phyloP scores from a whole-genome alignment of 2,797 vertebrate genomes.

The Syngnathus acus region DNA sequence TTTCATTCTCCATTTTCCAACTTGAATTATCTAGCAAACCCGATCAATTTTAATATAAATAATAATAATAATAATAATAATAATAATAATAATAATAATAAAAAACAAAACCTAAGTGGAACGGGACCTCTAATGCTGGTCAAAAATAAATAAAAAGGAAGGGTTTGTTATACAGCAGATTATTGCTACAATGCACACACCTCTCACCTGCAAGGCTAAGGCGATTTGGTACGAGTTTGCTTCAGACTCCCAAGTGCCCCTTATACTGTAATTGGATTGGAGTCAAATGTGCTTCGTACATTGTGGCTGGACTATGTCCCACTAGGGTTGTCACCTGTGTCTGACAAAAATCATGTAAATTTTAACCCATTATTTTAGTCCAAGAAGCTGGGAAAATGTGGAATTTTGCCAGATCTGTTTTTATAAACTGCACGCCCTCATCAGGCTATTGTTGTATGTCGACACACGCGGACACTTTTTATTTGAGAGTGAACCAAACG shows the following conservation, averaged over 20 bases:
- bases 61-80: no score
- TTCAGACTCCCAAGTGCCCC: slow-evolving; percentile 24
- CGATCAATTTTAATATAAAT: no score
- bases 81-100: no score
- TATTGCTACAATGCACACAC: slow-evolving; percentile 21
- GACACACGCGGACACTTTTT: no score
- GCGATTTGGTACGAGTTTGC: slow-evolving; percentile 13
- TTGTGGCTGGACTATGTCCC: slow-evolving; percentile 23
- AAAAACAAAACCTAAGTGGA: no score
- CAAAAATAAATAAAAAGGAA: neutral
- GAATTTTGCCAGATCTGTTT: slow-evolving; percentile 37
- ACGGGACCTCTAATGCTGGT: neutral
- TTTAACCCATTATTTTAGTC: slow-evolving; percentile 43
- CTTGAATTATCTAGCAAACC: no score
- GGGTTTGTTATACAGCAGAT: slow-evolving; percentile 7
- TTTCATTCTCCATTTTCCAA: no score
- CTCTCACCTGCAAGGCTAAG: slow-evolving; percentile 16
- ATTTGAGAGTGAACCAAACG: neutral
- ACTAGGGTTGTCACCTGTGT: neutral
- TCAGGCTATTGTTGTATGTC: no score
- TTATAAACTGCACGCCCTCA: slow-evolving; percentile 38
- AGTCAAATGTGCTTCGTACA: slow-evolving; percentile 27
- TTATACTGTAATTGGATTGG: slow-evolving; percentile 47
- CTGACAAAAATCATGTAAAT: no score
- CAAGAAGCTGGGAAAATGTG: slow-evolving; percentile 36